Conservation (phyloP, 2,797 vertebrate species). For the Spinibarbus caldwelli region DNA sequence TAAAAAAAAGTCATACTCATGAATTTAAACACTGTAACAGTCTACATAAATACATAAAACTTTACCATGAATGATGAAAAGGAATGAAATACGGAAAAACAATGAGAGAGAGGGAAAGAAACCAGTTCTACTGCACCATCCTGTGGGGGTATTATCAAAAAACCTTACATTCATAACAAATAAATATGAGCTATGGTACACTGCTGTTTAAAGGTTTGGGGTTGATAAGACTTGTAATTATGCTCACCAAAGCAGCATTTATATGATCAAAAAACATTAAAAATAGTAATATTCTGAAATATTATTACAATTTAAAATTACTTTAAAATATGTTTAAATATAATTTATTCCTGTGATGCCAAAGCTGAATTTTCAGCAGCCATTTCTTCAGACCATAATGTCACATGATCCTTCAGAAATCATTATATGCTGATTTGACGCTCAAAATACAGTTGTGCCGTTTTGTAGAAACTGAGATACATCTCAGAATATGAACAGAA, state of each 20-base stretch:
- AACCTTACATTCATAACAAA: neutral
- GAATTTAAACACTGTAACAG: constrained; percentile 68
- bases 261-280: neutral
- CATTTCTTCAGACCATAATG: neutral
- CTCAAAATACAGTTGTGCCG: neutral
- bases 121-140: neutral
- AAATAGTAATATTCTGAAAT: neutral
- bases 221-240: neutral
- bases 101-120: neutral
- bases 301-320: too few relatives aligned
- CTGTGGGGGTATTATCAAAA: neutral
- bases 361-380: neutral
- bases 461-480: neutral
- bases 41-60: constrained; percentile 1
- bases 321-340: neutral
- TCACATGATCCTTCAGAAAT: neutral
- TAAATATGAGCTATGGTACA: constrained; percentile 20
- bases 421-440: neutral
- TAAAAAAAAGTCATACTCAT: constrained; percentile 59
- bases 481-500: neutral
- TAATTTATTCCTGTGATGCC: neutral
- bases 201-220: neutral
- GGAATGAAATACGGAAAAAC: neutral
- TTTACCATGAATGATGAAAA: neutral
- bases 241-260: neutral